A percentile compares a stretch with the other conserved stretches of the same genome.
Evolutionary conservation across 1,140 invertebrate genomes (phyloP).

Genomic region (Neoseiulus cucumeris): DNA sequence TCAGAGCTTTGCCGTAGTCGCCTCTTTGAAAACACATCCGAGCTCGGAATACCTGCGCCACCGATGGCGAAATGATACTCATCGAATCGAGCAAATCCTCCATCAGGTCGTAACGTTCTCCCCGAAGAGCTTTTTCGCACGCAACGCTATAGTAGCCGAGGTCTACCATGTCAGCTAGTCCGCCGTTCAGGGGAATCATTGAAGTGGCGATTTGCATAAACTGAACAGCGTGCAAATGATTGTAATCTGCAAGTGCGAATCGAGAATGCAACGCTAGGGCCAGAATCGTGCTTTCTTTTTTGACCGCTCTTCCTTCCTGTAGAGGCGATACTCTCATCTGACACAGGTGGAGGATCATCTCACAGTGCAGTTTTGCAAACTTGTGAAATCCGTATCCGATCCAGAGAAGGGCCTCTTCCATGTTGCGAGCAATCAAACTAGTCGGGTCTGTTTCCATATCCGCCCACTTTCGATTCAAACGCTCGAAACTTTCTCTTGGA

Average conservation of each 20-base stretch:
- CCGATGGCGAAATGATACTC: not conserved
- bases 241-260: not conserved
- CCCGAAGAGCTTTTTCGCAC: not conserved
- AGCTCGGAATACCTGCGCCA: not conserved
- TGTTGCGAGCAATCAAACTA: too few relatives aligned
- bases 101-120: not conserved
- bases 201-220: not conserved
- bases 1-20: not conserved
- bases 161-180: not conserved
- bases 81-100: not conserved
- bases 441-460: too few relatives aligned
- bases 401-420: not conserved
- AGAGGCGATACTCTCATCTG: not conserved
- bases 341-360: not conserved
- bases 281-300: not conserved
- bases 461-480: too few relatives aligned
- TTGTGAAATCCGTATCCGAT: conserved; percentile 2
- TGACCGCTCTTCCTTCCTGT: not conserved
- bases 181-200: not conserved
- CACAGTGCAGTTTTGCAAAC: not conserved
- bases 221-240: not conserved
- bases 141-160: not conserved
- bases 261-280: not conserved
- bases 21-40: not conserved
- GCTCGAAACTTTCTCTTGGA: too few relatives aligned